phyloP scores from a whole-genome alignment of 2,113 vertebrate genomes.

The Pseudorhombus dupliciocellatus region DNA sequence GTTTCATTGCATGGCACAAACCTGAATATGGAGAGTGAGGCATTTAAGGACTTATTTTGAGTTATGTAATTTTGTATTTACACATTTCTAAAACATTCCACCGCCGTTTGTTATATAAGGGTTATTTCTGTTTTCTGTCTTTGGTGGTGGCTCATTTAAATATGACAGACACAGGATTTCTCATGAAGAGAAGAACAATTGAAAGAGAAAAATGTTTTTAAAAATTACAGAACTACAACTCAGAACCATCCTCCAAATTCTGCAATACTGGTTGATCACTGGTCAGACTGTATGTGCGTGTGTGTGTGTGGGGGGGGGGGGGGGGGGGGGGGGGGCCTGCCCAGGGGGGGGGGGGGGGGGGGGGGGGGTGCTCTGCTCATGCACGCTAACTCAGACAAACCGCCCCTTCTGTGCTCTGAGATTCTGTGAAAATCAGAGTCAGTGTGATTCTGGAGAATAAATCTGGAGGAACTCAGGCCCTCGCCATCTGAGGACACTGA shows the following conservation, averaged over 20 bases:
- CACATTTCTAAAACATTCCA: not conserved
- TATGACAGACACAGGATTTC: not conserved
- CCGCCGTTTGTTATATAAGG: not conserved
- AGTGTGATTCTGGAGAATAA: conserved; percentile 61
- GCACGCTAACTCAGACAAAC: conserved; percentile 57
- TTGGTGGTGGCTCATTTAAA: conserved; percentile 1
- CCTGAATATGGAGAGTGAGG: not conserved
- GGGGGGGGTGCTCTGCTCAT: too few species aligned
- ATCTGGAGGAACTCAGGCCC: conserved; percentile 54
- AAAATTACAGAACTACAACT: not conserved
- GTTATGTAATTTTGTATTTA: not conserved
- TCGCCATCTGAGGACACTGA: conserved; percentile 58
- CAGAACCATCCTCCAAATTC: conserved; percentile 20
- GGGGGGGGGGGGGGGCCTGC: too few species aligned
- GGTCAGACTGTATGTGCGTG: conserved; percentile 30
- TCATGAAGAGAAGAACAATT: not conserved
- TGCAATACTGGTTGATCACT: conserved; percentile 11
- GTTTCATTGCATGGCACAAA: not conserved
- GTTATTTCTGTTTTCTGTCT: not conserved
- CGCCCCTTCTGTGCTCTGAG: conserved; percentile 58
- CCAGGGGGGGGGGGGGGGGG: too few species aligned
- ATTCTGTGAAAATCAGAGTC: conserved; percentile 49
- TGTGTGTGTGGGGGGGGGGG: too few species aligned
- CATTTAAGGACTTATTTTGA: not conserved
- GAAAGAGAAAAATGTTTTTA: not conserved